Evolutionary conservation across 2,888 invertebrate species (phyloP).

Genomic region (Criorhina ranunculi): DNA sequence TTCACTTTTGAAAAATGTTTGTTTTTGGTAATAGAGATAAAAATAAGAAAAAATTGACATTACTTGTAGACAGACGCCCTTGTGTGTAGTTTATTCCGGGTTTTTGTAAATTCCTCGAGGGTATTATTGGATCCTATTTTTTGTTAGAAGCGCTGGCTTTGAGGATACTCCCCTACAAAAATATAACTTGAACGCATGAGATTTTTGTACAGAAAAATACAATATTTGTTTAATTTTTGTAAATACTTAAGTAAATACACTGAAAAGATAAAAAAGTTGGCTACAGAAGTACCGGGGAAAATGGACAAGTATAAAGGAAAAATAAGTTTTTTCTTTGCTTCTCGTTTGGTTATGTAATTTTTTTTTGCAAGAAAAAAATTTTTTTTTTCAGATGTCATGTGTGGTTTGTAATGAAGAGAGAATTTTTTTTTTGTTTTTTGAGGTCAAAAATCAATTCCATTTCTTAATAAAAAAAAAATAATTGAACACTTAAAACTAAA

Average conservation of each 20-base stretch:
- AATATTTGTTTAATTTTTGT: conserved; percentile 53
- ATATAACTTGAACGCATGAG: conserved; percentile 83
- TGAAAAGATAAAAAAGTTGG: conserved; percentile 74
- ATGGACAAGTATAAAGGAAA: conserved; percentile 61
- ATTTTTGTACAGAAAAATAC: conserved; percentile 77
- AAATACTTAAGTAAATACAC: conserved; percentile 76
- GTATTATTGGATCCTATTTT: conserved; percentile 77
- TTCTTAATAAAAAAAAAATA: conserved; percentile 65
- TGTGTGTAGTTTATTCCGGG: conserved; percentile 56
- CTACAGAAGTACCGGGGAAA: conserved; percentile 61
- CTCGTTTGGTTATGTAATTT: conserved; percentile 74
- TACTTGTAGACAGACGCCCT: conserved; percentile 79
- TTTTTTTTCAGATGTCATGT: conserved; percentile 67
- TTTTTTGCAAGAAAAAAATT: conserved; percentile 59
- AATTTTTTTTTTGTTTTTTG: conserved; percentile 18
- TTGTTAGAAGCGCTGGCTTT: conserved; percentile 64
- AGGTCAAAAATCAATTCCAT: conserved; percentile 73
- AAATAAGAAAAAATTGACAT: conserved; percentile 80
- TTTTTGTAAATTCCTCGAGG: conserved; percentile 64
- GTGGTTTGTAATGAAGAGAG: conserved; percentile 52
- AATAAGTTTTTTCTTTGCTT: conserved; percentile 49
- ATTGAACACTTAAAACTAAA: conserved; percentile 60
- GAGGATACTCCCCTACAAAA: conserved; percentile 82
- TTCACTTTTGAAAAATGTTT: conserved; percentile 67
- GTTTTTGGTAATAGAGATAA: conserved; percentile 78